These are phyloP conservation scores for Stylophora pistillata DNA, from an alignment of 64 coral and sea anemone genomes.

Conservation along the genomic window DNA sequence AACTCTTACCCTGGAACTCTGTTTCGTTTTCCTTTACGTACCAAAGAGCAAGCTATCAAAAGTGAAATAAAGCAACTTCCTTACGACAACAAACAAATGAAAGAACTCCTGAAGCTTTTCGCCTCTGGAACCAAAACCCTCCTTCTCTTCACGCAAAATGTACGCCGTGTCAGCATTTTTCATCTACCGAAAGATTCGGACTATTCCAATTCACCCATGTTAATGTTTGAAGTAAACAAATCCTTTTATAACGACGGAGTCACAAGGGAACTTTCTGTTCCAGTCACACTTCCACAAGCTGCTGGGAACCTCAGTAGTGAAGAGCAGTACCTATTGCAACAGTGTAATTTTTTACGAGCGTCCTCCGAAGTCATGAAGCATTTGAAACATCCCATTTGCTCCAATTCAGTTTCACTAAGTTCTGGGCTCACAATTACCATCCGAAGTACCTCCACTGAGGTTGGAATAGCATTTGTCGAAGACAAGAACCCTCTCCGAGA, in stretches of 20 bases:
- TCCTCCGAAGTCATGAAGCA: background rate
- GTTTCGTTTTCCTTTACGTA: constrained; percentile 82
- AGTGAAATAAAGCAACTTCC: constrained; percentile 71
- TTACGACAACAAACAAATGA: constrained; percentile 56
- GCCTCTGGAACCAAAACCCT: constrained; percentile 39
- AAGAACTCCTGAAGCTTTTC: constrained; percentile 40
- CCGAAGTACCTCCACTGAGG: background rate
- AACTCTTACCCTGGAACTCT: constrained; percentile 66
- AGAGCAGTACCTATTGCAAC: constrained; percentile 46
- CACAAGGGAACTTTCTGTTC: constrained; percentile 8
- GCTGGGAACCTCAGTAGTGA: constrained; percentile 4
- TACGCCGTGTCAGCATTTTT: constrained; percentile 46
- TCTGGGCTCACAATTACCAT: constrained; percentile 43
- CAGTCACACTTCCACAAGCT: constrained; percentile 38
- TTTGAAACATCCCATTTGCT: background rate
- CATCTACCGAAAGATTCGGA: constrained; percentile 26
- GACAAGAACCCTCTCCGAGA: background rate
- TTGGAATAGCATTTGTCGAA: constrained; percentile 27
- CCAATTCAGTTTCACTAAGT: background rate
- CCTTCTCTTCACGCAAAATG: constrained; percentile 83
- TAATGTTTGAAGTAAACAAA: constrained; percentile 63
- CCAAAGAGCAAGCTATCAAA: constrained; percentile 59
- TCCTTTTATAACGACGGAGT: background rate
- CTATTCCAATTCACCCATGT: constrained; percentile 25
- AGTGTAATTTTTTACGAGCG: constrained; percentile 66